phyloP scores from a whole-genome alignment of 2,113 vertebrate species.

The Lonchura striata region DNA sequence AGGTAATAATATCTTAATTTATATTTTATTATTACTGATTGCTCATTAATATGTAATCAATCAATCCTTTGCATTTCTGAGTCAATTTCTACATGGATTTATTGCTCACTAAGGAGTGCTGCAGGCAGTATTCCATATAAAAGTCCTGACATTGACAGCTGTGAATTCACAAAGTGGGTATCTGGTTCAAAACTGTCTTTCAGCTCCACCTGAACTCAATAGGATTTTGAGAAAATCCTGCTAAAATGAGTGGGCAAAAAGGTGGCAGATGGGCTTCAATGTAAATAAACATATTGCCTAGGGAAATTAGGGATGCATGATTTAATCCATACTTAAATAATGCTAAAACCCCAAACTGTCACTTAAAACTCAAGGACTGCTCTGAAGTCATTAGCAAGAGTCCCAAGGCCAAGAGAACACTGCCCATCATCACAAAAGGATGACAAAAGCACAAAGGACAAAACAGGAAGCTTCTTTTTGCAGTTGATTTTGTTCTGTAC shows the following conservation, averaged over 20 bases:
- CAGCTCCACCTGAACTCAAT: not conserved
- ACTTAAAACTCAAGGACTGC: not conserved
- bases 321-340: not conserved
- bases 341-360: not conserved
- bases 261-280: not conserved
- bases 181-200: conserved; percentile 34
- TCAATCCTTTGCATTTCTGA: conserved; percentile 49
- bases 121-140: not conserved
- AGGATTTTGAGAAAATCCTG: not conserved
- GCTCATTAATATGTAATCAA: conserved; percentile 60
- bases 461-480: not conserved
- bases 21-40: conserved; percentile 65
- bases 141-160: conserved; percentile 39
- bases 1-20: conserved; percentile 60
- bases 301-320: not conserved
- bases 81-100: conserved; percentile 11
- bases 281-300: not conserved
- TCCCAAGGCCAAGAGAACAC: not conserved
- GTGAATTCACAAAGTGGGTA: not conserved
- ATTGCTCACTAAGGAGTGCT: not conserved
- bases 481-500: not conserved
- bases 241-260: not conserved
- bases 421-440: not conserved
- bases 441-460: not conserved
- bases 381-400: not conserved